Base-by-base conservation (phyloP, 2,797 vertebrate genomes). In the Danio albolineatus region DNA sequence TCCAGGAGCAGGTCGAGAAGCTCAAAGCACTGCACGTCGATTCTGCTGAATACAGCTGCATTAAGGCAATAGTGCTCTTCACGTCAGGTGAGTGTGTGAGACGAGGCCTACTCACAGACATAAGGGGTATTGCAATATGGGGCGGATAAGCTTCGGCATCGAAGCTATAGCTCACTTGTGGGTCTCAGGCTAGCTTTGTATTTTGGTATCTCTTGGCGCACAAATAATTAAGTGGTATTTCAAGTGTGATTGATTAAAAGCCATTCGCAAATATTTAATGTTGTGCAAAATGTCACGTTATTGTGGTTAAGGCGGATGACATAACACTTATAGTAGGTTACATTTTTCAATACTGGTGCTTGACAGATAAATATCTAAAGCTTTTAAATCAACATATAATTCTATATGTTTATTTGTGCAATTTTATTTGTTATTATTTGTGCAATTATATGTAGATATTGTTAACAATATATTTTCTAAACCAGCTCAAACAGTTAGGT, bases 1-100 rank as follows among this genome's bases (percentile, higher is more conserved):
- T 99, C 94, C 97, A 98, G 93, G 97, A 99, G 90, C 97, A 99
- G 92, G 97, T 98, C 93, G 97, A 98, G 94, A 99, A 98, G 92
- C 97, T 98, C 89, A 98, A 98, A 94, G 96, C 97, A 39, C 95
- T 99, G 88, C 97, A 98, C 88, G 97, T 99, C 86, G 97, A 98
- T 90, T 98, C 97, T 74, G 97, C 97, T 86, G 97, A 99, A 91
- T 99, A 98, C 93, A 98, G 97, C 94, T 99, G 97, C 91, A 96
- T 99, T 88, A 99, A 99, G 94, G 97, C 97, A 93, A 98, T 99
- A 94, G 97, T 97, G 89, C 95, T 99, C 86, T 99, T 99, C 88
- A 98, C 97, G 86, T 97, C 97, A 97, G 97, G 97, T 99, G 94
- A 95, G 95, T 94, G 64, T 43, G 66, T 66, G 39, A 83, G 36